Evolutionary conservation across 2,888 invertebrate species (phyloP).

Genomic region (Spisula solida): DNA sequence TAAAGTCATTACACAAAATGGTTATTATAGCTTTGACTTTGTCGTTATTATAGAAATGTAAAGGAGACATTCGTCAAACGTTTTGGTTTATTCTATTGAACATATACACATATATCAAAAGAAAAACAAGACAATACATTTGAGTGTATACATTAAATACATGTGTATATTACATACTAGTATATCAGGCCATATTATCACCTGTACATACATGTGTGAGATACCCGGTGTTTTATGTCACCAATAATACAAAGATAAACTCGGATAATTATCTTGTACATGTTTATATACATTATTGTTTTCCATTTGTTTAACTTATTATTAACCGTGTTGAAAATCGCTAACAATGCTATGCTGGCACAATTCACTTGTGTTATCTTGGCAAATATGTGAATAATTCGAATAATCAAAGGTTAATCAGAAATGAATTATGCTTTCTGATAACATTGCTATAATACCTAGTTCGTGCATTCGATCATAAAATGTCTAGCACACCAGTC

Average conservation of each 20-base stretch:
- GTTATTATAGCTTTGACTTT: too few species aligned
- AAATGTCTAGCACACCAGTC: background rate
- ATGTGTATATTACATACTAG: background rate
- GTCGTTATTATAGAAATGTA: too few species aligned
- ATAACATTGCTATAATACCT: slow-evolving; percentile 10
- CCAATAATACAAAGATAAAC: background rate
- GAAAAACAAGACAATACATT: background rate
- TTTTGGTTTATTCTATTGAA: too few species aligned
- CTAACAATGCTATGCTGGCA: slow-evolving; percentile 37
- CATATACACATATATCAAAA: too few species aligned
- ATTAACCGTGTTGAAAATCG: slow-evolving; percentile 26
- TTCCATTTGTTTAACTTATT: slow-evolving; percentile 31
- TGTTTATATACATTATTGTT: slow-evolving; percentile 23
- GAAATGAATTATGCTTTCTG: slow-evolving; percentile 43
- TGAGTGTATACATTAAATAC: background rate
- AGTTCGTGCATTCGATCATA: slow-evolving; percentile 1
- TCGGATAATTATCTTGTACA: slow-evolving; percentile 14
- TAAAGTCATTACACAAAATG: too few species aligned
- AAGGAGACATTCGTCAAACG: too few species aligned
- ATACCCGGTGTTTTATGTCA: background rate
- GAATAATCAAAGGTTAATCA: slow-evolving; percentile 42
- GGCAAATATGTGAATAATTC: slow-evolving; percentile 50
- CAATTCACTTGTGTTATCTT: slow-evolving; percentile 38
- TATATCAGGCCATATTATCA: background rate
- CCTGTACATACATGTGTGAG: background rate